These are phyloP conservation scores for Craterocephalus amniculus DNA, from an alignment of 2,797 vertebrate genomes.

Conservation along the genomic window DNA sequence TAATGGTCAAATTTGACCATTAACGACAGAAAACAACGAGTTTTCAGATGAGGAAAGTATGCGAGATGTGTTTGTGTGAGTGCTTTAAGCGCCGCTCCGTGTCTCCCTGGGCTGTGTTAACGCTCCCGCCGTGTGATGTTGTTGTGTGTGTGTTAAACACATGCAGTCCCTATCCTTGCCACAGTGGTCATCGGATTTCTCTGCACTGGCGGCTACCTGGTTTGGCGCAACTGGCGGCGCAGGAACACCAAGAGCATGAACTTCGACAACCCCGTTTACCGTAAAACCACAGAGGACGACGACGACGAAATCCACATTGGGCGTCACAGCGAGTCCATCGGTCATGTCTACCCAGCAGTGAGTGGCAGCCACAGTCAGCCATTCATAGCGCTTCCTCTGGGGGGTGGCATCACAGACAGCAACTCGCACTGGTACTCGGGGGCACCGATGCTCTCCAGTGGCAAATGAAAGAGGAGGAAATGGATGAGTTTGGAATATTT, in stretches of 20 bases:
- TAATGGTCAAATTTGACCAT: not conserved
- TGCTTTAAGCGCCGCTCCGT: conserved; percentile 80
- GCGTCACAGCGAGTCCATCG: conserved; percentile 90
- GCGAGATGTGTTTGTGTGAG: conserved; percentile 49
- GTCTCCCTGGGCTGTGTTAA: conserved; percentile 87
- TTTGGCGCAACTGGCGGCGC: conserved; percentile 99
- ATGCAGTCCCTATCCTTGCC: conserved; percentile 89
- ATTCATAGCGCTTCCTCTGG: conserved; percentile 84
- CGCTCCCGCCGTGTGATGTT: conserved; percentile 84
- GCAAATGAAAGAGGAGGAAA: conserved; percentile 74
- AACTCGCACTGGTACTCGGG: conserved; percentile 87
- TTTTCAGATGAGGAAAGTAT: conserved; percentile 32
- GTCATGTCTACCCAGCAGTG: conserved; percentile 97
- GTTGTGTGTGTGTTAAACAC: conserved; percentile 86
- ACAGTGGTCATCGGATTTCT: conserved; percentile 92
- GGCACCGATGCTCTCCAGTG: conserved; percentile 80
- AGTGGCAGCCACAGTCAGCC: conserved; percentile 86
- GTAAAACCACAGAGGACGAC: conserved; percentile 94
- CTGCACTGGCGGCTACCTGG: conserved; percentile 93
- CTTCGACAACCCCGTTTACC: conserved; percentile 98
- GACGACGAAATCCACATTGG: conserved; percentile 98
- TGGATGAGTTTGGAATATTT: conserved; percentile 22
- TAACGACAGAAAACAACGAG: conserved; percentile 50
- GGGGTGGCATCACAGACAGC: conserved; percentile 81
- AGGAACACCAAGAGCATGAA: conserved; percentile 99